Conservation (phyloP, 2,888 invertebrate species). For the Chrysolina americana region DNA sequence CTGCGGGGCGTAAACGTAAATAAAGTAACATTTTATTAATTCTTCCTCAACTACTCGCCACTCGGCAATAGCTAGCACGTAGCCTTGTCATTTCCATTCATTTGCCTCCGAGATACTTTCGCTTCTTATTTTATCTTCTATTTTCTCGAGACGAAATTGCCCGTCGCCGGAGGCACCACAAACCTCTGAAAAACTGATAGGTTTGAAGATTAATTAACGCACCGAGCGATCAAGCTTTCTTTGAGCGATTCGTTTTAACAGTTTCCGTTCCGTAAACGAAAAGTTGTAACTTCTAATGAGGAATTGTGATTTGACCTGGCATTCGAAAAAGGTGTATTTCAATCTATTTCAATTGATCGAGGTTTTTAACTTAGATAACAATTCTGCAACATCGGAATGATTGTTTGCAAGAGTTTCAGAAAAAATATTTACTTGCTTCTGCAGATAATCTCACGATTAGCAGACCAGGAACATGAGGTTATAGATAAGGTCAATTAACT, state of each 20-base stretch:
- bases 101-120: slow-evolving; percentile 25
- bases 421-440: no score
- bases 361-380: no score
- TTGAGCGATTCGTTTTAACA: background rate
- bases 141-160: slow-evolving; percentile 22
- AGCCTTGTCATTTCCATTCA: slow-evolving; percentile 30
- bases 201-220: background rate
- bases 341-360: no score
- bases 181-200: slow-evolving; percentile 3
- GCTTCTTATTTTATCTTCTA: slow-evolving; percentile 26
- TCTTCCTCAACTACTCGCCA: slow-evolving; percentile 5
- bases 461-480: no score
- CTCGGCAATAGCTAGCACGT: slow-evolving; percentile 8
- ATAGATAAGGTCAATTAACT: no score
- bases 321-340: no score
- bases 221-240: background rate
- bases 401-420: no score
- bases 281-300: background rate
- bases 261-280: background rate
- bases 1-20: slow-evolving; percentile 10
- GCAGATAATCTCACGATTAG: no score
- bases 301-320: background rate
- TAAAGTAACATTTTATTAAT: slow-evolving; percentile 25
- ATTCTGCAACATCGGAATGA: no score
- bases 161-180: background rate